phyloP scores from a whole-genome alignment of 1,140 invertebrate species.

The Drosophila ercepeae region DNA sequence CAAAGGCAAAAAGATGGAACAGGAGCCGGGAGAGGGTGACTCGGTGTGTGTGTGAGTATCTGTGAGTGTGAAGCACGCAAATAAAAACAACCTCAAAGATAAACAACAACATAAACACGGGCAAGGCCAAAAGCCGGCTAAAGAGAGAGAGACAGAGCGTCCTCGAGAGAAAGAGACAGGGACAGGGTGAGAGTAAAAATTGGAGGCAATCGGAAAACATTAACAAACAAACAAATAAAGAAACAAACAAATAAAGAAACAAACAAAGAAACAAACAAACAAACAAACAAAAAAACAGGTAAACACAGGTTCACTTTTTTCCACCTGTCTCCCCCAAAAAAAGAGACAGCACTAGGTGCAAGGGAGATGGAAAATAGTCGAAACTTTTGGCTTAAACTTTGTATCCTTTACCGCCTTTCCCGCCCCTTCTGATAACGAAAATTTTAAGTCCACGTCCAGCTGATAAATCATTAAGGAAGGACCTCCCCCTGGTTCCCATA shows the following conservation, averaged over 20 bases:
- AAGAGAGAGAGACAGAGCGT: constrained; percentile 4
- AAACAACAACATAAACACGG: constrained; percentile 65
- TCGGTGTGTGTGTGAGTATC: constrained; percentile 23
- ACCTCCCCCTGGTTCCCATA: background rate
- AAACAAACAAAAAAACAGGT: constrained; percentile 17
- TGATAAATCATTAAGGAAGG: constrained; percentile 52
- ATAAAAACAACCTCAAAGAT: constrained; percentile 73
- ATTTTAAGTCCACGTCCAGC: constrained; percentile 46
- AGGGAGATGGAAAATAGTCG: background rate
- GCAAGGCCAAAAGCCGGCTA: constrained; percentile 37
- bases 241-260: constrained; percentile 27
- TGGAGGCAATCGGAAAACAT: constrained; percentile 56
- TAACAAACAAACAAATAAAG: constrained; percentile 69
- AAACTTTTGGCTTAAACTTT: constrained; percentile 24
- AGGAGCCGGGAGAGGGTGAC: constrained; percentile 19
- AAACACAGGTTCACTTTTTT: constrained; percentile 7
- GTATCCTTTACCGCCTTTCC: background rate
- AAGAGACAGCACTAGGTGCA: constrained; percentile 3
- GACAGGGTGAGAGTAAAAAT: background rate
- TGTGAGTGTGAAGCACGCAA: constrained; percentile 49
- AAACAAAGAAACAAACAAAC: constrained; percentile 22
- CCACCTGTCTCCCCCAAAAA: constrained; percentile 33
- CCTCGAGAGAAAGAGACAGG: constrained; percentile 2
- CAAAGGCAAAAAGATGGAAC: constrained; percentile 32
- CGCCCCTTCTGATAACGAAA: constrained; percentile 27